These are phyloP conservation scores for Epiblema foenella DNA, from an alignment of 2,888 invertebrate species.

Conservation along the genomic window DNA sequence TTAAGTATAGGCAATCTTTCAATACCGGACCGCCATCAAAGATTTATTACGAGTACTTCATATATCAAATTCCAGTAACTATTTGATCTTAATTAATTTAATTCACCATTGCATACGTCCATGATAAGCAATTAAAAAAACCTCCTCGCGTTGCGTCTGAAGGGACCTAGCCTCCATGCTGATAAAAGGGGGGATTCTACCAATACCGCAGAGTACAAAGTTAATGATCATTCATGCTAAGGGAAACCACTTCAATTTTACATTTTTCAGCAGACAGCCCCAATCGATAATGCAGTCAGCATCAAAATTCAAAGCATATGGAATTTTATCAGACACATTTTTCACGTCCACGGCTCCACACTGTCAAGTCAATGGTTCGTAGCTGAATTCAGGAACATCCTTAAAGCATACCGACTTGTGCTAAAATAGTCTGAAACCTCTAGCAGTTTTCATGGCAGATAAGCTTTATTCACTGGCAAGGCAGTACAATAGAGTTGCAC, in stretches of 20 bases:
- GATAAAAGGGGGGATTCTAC: no score
- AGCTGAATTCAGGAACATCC: conserved; percentile 15
- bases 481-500: background rate
- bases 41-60: no score
- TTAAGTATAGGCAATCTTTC: no score
- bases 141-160: no score
- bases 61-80: no score
- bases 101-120: no score
- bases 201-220: no score
- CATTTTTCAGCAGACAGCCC: conserved; percentile 8
- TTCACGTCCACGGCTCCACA: conserved; percentile 24
- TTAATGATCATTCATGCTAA: background rate
- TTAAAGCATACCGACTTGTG: background rate
- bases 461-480: background rate
- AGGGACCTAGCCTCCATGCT: no score
- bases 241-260: background rate
- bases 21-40: no score
- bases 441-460: background rate
- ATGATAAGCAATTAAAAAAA: no score
- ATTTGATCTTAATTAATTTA: no score
- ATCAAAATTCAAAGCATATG: conserved; percentile 39
- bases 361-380: conserved; percentile 28
- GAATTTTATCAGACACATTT: conserved; percentile 43
- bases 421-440: background rate
- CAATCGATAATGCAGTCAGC: conserved; percentile 37